phyloP scores from a whole-genome alignment of 2,888 invertebrate genomes.

The Meiosimyza decipiens region DNA sequence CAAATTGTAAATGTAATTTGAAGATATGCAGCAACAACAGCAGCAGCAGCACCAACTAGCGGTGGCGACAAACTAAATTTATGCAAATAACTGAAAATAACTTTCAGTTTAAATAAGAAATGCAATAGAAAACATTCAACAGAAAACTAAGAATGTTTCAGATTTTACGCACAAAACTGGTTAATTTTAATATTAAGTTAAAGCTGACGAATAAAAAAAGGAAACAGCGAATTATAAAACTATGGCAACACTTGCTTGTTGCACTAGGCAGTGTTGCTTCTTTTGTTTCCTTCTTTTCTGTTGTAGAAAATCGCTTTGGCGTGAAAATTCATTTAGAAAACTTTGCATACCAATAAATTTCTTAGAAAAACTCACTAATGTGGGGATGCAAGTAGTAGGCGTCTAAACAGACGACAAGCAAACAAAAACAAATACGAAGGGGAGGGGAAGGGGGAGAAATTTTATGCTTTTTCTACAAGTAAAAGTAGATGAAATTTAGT shows the following conservation, averaged over 20 bases:
- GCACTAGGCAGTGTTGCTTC: background rate
- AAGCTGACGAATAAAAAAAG: background rate
- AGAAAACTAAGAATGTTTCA: conserved; percentile 1
- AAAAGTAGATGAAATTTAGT: background rate
- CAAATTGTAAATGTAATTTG: too few species aligned
- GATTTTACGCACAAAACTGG: background rate
- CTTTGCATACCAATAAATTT: conserved; percentile 32
- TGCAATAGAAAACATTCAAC: background rate
- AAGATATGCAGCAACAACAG: too few species aligned
- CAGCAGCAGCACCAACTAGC: conserved; percentile 5
- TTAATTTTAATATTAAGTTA: background rate
- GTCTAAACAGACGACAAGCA: too few species aligned
- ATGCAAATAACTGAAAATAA: conserved; percentile 12
- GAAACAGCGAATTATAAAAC: background rate
- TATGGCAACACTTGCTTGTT: background rate
- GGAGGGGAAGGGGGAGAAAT: background rate
- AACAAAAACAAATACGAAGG: too few species aligned
- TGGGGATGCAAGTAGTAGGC: too few species aligned
- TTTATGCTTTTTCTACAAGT: background rate
- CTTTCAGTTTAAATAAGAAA: conserved; percentile 8
- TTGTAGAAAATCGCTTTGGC: background rate
- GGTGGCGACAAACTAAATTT: conserved; percentile 12
- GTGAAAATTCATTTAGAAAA: conserved; percentile 23
- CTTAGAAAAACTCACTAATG: background rate
- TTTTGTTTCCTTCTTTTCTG: background rate